phyloP scores from a whole-genome alignment of 2,888 invertebrate species.

The Leptura quadrifasciata region DNA sequence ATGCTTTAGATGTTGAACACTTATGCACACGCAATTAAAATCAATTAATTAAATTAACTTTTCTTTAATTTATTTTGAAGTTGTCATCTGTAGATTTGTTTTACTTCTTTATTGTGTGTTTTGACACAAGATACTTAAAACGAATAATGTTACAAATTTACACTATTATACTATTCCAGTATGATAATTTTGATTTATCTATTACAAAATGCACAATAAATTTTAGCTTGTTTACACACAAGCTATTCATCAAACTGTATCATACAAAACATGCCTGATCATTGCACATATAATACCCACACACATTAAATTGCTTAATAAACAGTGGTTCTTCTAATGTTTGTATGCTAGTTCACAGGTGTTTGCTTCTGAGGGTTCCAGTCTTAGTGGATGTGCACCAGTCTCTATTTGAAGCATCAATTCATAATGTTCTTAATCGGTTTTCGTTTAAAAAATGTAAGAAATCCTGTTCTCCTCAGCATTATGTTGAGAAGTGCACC shows the following conservation, averaged over 20 bases:
- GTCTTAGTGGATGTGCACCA: no score
- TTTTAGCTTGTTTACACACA: neutral
- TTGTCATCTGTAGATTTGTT: neutral
- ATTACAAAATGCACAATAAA: conserved; percentile 1
- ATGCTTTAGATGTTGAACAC: neutral
- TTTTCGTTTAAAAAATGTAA: no score
- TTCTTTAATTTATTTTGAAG: neutral
- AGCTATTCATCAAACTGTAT: neutral
- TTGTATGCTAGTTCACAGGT: neutral
- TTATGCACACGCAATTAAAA: neutral
- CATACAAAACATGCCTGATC: neutral
- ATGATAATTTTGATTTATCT: neutral
- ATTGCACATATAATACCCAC: neutral
- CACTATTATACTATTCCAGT: neutral
- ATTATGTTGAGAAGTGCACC: no score
- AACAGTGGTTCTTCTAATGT: neutral
- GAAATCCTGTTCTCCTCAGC: no score
- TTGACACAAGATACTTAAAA: neutral
- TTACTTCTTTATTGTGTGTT: neutral
- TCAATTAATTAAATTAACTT: neutral
- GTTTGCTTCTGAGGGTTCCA: neutral
- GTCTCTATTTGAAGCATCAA: neutral
- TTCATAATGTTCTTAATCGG: no score
- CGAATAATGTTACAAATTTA: neutral
- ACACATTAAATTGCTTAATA: neutral